Percentiles rank a stretch among this genome's conserved stretches.
Conservation (phyloP, 2,888 invertebrate species). For the Actias luna region DNA sequence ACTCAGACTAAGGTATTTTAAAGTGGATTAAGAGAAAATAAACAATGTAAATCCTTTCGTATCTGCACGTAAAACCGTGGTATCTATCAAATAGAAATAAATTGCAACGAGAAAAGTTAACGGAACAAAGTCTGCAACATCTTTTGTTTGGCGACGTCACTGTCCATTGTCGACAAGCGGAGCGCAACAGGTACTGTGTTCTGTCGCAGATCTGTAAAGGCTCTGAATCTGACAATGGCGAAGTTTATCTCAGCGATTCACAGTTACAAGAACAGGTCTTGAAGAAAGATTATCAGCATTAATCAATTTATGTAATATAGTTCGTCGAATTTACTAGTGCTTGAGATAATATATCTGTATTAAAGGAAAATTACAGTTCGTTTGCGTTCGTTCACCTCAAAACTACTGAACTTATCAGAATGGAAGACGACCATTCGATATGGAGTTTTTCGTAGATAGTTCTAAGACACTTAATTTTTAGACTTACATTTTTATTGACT, state of each 20-base stretch:
- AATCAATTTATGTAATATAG: background rate
- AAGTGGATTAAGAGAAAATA: background rate
- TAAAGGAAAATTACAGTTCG: too few species aligned
- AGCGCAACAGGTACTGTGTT: slow-evolving; percentile 33
- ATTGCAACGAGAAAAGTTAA: slow-evolving; percentile 7
- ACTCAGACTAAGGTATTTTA: background rate
- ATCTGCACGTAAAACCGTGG: background rate
- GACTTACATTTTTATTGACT: too few species aligned
- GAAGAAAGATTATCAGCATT: background rate
- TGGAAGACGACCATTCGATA: too few species aligned
- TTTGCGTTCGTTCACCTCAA: too few species aligned
- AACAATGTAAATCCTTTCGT: background rate
- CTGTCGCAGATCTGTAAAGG: slow-evolving; percentile 9
- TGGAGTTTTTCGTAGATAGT: too few species aligned
- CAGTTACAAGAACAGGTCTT: background rate
- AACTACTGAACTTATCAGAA: too few species aligned
- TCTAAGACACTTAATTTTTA: too few species aligned
- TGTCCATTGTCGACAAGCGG: slow-evolving; percentile 23
- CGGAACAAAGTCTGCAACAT: slow-evolving; percentile 17
- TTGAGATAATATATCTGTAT: too few species aligned
- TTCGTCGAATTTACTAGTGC: too few species aligned
- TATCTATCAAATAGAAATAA: slow-evolving; percentile 9
- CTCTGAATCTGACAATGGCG: slow-evolving; percentile 21
- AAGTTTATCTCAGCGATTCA: slow-evolving; percentile 9
- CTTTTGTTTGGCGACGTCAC: slow-evolving; percentile 30